Evolutionary conservation across 2,113 vertebrate genomes (phyloP).

Genomic region (Cyanoramphus novaezelandiae): DNA sequence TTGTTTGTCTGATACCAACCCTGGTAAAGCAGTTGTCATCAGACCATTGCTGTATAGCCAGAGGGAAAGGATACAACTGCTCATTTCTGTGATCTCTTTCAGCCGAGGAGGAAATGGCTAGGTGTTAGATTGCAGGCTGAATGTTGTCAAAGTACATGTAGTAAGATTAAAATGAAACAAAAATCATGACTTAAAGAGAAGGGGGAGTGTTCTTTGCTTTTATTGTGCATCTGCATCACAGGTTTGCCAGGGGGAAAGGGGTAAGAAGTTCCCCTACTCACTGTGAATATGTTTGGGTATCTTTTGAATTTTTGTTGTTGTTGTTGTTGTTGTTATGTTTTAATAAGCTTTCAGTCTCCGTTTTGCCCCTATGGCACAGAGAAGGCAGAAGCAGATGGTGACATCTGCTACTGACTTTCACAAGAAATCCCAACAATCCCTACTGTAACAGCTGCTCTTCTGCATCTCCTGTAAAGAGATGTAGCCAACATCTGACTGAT

Average conservation of each 20-base stretch:
- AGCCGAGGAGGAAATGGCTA: conserved; percentile 37
- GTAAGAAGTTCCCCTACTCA: background rate
- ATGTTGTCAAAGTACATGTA: conserved; percentile 17
- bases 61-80: conserved; percentile 62
- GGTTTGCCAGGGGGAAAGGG: background rate
- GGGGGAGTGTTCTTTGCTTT: background rate
- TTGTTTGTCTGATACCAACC: conserved; percentile 32
- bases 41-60: conserved; percentile 41
- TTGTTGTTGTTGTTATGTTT: background rate
- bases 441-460: conserved; percentile 26
- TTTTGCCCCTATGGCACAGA: background rate
- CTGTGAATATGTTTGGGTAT: background rate
- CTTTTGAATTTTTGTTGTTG: background rate
- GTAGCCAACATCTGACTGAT: conserved; percentile 1
- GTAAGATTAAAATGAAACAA: conserved; percentile 11
- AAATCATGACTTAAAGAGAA: background rate
- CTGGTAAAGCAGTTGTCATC: conserved; percentile 57
- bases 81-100: conserved; percentile 54
- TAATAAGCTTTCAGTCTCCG: background rate
- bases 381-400: conserved; percentile 40
- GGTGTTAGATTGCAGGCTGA: conserved; percentile 49
- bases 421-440: conserved; percentile 11
- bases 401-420: conserved; percentile 44
- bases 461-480: background rate
- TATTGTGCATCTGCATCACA: background rate